Base-by-base conservation (phyloP, 2,113 vertebrate genomes). In the Talpa occidentalis region DNA sequence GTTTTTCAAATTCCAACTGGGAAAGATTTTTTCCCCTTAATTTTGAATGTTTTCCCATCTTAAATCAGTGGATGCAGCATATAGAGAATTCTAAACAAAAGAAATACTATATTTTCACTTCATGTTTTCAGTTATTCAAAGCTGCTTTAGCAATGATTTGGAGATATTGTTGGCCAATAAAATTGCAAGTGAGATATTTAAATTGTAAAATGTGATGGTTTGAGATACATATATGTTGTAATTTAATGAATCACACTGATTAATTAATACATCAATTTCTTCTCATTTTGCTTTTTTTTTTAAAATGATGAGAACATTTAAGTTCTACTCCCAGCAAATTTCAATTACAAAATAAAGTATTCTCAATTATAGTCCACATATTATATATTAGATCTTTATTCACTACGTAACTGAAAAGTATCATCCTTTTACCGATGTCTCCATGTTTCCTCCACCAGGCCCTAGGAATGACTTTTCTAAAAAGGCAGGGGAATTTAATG, bases 1-100 rank as follows among this genome's bases (percentile, higher is more conserved):
- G 11, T 73, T 90, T 80, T 90, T 56, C 49, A 90, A 47, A 94
- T 89, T 90, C 35, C 35, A 56, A 44, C 42, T 76, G 15, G 24
- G 19, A 79, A 86, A 76, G 5, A 44, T 52, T 42, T 28, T 47
- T 24, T 78, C 47, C n/a, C 26, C 12, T 30, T 28, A 70, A 62
- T 52, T 70, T 90, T 76, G 16, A 69, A 6, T 79, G 9, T 5
- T 62, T 67, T 37, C 30, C 10, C n/a, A 74, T 40, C 26, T 85
- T 52, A 84, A 84, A 73, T 73, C 10, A 62, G 32, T n/a, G 60
- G 24, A 32, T 42, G 35, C 15, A 69, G 7, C 10, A 66, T 66
- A 3, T 56, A 81, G 26, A 76, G 30, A 85, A 7, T 7, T 32
- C 32, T 6, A 24, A 72, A 69, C 5, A 76, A 62, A 62, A 76